Evolutionary conservation across 2,888 invertebrate species (phyloP).

Genomic region (Conops quadrifasciatus): DNA sequence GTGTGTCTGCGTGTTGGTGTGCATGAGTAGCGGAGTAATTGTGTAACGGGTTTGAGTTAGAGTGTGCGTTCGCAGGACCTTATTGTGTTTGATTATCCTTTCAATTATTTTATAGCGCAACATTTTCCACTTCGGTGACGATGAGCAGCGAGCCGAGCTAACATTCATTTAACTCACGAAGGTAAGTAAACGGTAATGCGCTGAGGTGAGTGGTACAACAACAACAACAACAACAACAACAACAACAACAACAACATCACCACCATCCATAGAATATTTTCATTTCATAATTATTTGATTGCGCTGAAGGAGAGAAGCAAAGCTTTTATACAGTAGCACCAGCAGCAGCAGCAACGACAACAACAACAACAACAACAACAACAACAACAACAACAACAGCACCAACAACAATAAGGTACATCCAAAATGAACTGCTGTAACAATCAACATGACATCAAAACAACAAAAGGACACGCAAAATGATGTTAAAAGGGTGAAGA

Average conservation of each 20-base stretch:
- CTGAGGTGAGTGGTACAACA: constrained; percentile 1
- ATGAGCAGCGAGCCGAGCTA: background rate
- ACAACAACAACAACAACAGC: constrained; percentile 7
- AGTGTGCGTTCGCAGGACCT: constrained; percentile 41
- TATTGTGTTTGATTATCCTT: constrained; percentile 58
- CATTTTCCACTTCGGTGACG: constrained; percentile 56
- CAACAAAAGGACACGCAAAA: constrained; percentile 36
- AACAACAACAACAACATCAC: constrained; percentile 4
- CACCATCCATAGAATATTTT: constrained; percentile 3
- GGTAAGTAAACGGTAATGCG: constrained; percentile 3
- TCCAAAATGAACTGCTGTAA: constrained; percentile 19
- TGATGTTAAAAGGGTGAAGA: constrained; percentile 8
- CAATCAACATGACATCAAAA: constrained; percentile 36
- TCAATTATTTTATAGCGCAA: constrained; percentile 60
- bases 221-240: constrained; percentile 6
- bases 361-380: background rate
- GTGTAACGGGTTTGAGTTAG: background rate
- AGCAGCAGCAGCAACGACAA: background rate
- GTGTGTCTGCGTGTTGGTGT: background rate
- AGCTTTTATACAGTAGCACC: background rate
- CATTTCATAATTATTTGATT: constrained; percentile 24
- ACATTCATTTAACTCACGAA: background rate
- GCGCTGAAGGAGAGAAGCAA: background rate
- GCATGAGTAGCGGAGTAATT: background rate
- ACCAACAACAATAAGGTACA: background rate